phyloP scores from a whole-genome alignment of 2,113 vertebrate species.

The Nyctereutes procyonoides region DNA sequence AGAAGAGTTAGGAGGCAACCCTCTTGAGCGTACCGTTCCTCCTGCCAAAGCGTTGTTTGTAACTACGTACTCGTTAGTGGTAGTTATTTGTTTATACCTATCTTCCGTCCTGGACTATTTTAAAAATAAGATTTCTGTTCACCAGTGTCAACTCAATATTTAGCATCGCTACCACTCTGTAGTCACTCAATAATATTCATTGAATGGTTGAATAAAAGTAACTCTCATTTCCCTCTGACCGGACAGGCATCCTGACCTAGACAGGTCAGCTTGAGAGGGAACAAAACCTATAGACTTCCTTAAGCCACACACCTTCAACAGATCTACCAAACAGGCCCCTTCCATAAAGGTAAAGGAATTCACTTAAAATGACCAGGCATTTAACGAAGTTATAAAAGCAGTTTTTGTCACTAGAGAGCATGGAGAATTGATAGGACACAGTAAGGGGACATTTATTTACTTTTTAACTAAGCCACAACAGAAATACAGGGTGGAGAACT shows the following conservation, averaged over 20 bases:
- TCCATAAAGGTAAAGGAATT: background rate
- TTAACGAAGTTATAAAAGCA: background rate
- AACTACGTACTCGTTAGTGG: background rate
- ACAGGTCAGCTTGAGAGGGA: background rate
- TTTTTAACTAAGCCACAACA: background rate
- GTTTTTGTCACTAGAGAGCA: background rate
- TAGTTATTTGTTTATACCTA: background rate
- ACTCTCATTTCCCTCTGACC: background rate
- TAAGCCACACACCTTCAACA: background rate
- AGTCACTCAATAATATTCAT: background rate
- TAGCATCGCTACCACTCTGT: background rate
- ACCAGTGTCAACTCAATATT: background rate
- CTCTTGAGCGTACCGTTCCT: background rate
- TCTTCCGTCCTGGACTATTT: background rate
- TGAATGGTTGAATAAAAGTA: conserved; percentile 47
- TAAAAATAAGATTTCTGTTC: background rate
- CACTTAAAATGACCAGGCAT: background rate
- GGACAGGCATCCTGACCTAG: background rate
- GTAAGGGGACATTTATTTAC: background rate
- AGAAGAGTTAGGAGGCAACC: background rate
- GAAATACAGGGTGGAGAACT: background rate
- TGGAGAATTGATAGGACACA: background rate
- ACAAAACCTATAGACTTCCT: background rate
- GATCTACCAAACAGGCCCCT: background rate
- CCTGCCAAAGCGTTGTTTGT: background rate